Evolutionary conservation across 1,140 invertebrate genomes (phyloP).

Genomic region (Paracyclopina nana): DNA sequence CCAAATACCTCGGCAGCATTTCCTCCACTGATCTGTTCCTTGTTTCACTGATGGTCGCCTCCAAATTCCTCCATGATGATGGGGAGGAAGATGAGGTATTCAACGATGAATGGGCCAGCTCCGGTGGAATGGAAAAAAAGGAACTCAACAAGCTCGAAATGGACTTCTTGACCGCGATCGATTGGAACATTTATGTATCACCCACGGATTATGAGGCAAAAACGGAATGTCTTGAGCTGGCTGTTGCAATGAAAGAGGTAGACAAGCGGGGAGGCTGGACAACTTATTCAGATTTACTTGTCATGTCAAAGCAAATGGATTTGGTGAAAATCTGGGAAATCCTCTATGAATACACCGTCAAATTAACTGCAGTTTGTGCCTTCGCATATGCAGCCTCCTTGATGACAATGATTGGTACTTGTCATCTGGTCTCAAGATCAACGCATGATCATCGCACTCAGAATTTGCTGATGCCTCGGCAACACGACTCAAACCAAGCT

Average conservation of each 20-base stretch:
- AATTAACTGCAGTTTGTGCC: neutral
- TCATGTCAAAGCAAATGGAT: constrained; percentile 25
- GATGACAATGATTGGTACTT: too few species aligned
- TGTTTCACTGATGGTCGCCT: constrained; percentile 83
- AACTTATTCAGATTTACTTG: constrained; percentile 56
- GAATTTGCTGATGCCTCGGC: too few species aligned
- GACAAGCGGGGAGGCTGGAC: constrained; percentile 55
- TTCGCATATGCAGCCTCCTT: neutral
- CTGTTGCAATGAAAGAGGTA: constrained; percentile 47
- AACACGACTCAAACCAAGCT: too few species aligned
- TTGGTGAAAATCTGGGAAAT: neutral
- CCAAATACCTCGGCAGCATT: constrained; percentile 53
- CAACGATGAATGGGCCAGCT: constrained; percentile 67
- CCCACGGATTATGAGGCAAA: constrained; percentile 46
- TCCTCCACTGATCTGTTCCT: constrained; percentile 74
- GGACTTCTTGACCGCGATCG: constrained; percentile 71
- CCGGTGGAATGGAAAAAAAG: constrained; percentile 45
- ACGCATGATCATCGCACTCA: too few species aligned
- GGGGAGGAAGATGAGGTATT: constrained; percentile 72
- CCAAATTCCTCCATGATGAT: constrained; percentile 79
- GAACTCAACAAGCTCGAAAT: constrained; percentile 63
- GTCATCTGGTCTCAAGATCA: too few species aligned
- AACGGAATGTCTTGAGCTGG: constrained; percentile 42
- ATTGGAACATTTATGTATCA: constrained; percentile 59
- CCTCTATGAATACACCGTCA: neutral